Evolutionary conservation across 2,888 invertebrate species (phyloP), one percentile per base, ranked within the genome.

Genomic region (Eustalomyia histrio): DNA sequence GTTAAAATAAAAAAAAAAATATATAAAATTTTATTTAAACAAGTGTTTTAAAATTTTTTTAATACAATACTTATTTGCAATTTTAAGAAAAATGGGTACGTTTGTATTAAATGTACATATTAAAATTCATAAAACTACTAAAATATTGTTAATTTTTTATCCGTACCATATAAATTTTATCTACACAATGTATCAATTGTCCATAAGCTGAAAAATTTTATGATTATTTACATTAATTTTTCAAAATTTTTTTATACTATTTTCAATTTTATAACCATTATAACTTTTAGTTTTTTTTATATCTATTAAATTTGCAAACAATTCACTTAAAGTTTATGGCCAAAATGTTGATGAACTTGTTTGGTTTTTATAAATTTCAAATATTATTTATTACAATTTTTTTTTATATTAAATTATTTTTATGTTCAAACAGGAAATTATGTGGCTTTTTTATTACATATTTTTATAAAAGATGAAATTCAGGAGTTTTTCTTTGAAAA

Each of bases 341-440:
- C 79, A 79, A 78, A 79, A 71, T 79, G 74, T 79, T 53, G 78
- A 73, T 79, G 78, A 79, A 79, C 78, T 73, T 79, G 78, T 79
- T 79, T 39, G 12, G 12, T 12, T 39, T 12, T 39, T 12, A 39
- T 39, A 39, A 39, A 39, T 39, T 39, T 39, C 14, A 39, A 39
- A 12, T 39, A 39, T 39, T 29, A 14, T 39, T 39, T 29, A 29
- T 29, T 6, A 29, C 39, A 12, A 12, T 39, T 71, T 63, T 55
- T 29, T 47, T 57, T 58, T 24, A 14, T 55, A 24, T 55, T 17
- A 24, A 7, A 55, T 14, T 6, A 55, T 24, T 21, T 55, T 55
- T 12, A 18, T 10, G 18, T 16, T 52, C 18, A 10, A 18, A 52
- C 39, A 39, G 39, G 39, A 39, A 39, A 39, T 39, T 39, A 39